A percentile compares a stretch with the other conserved stretches of the same genome.
These are phyloP conservation scores for Takifugu ocellatus DNA, from an alignment of 2,797 vertebrate species.

Conservation along the genomic window DNA sequence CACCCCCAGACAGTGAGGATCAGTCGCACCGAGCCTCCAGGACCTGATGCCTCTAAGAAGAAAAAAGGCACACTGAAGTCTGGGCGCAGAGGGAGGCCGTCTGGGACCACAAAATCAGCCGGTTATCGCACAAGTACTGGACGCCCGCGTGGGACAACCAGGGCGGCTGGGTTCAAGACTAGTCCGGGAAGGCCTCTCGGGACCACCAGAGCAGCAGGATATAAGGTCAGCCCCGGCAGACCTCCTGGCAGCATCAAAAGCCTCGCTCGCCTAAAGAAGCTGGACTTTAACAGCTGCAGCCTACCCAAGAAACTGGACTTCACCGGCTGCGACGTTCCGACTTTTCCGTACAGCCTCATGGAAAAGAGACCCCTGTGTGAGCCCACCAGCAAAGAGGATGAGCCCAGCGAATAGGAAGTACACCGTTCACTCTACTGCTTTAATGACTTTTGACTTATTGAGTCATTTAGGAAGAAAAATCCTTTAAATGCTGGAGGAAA, in stretches of 20 bases:
- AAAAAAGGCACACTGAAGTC: constrained; percentile 93
- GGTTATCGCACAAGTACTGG: constrained; percentile 98
- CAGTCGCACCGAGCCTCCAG: constrained; percentile 76
- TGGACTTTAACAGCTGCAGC: constrained; percentile 65
- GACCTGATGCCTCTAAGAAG: constrained; percentile 90
- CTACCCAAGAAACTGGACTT: constrained; percentile 76
- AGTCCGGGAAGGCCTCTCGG: constrained; percentile 97
- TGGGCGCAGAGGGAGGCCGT: constrained; percentile 90
- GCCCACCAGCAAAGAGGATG: constrained; percentile 82
- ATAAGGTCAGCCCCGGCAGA: constrained; percentile 97
- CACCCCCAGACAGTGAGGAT: constrained; percentile 85
- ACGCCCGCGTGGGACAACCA: constrained; percentile 94
- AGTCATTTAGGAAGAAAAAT: constrained; percentile 21
- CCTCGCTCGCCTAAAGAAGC: constrained; percentile 87
- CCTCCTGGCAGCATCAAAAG: constrained; percentile 99
- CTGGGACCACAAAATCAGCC: constrained; percentile 96
- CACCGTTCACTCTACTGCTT: constrained; percentile 7
- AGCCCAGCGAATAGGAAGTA: constrained; percentile 76
- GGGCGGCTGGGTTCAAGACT: constrained; percentile 98
- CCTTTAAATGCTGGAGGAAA: constrained; percentile 28
- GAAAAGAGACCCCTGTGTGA: constrained; percentile 90
- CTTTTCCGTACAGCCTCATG: constrained; percentile 89
- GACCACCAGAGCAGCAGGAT: constrained; percentile 98
- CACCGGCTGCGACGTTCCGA: constrained; percentile 81
- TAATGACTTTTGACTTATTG: constrained; percentile 32